Percentiles rank a stretch among this genome's conserved stretches.
phyloP scores from a whole-genome alignment of 2,113 vertebrate species.

The Spilogale gracilis region DNA sequence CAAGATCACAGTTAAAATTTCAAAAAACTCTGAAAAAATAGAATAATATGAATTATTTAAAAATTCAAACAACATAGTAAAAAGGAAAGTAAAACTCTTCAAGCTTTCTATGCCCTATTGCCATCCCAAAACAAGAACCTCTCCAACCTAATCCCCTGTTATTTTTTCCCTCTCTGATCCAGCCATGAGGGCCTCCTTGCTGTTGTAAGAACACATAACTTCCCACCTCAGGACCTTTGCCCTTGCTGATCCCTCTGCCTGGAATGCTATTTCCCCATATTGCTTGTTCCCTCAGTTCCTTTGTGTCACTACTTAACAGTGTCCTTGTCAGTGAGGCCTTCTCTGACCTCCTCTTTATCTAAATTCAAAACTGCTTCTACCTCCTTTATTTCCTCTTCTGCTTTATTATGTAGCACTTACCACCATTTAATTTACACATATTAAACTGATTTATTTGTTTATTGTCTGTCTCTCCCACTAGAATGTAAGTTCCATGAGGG shows the following conservation, averaged over 20 bases:
- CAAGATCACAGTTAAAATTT: not conserved
- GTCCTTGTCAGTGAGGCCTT: not conserved
- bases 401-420: constrained; percentile 41
- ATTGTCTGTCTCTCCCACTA: not conserved
- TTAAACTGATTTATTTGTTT: constrained; percentile 33
- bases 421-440: not conserved
- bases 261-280: not conserved
- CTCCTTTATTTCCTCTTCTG: not conserved
- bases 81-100: constrained; percentile 22
- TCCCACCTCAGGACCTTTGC: not conserved
- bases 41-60: not conserved
- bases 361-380: not conserved
- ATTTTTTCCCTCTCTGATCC: not conserved
- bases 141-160: not conserved
- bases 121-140: not conserved
- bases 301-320: not conserved
- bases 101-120: not conserved
- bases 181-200: not conserved
- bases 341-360: not conserved
- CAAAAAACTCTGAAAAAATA: not conserved
- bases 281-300: not conserved
- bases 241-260: not conserved
- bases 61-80: constrained; percentile 9
- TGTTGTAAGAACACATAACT: not conserved
- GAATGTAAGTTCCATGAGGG: not conserved